Evolutionary conservation across 2,888 invertebrate species (phyloP).

Genomic region (Xanthorhoe spadicearia): DNA sequence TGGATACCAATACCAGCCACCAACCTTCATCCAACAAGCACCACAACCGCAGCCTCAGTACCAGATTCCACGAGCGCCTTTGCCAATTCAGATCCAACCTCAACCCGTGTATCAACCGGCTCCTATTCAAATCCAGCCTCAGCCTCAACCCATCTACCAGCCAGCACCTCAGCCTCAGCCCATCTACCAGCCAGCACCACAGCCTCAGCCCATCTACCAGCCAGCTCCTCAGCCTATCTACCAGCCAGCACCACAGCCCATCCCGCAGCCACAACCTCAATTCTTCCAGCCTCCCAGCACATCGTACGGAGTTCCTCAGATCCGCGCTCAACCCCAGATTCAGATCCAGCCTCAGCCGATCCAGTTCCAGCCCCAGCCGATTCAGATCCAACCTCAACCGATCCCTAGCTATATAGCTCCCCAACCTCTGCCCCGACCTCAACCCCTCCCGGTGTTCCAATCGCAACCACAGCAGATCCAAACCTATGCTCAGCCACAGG

Average conservation of each 20-base stretch:
- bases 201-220: conserved; percentile 42
- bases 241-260: conserved; percentile 34
- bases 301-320: conserved; percentile 40
- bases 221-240: conserved; percentile 32
- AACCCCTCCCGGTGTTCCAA: conserved; percentile 43
- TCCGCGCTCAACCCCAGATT: conserved; percentile 33
- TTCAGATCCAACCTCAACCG: conserved; percentile 33
- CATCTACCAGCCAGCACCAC: conserved; percentile 40
- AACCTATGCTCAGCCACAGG: not conserved
- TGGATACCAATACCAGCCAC: conserved; percentile 59
- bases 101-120: conserved; percentile 39
- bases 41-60: conserved; percentile 39
- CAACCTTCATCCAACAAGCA: conserved; percentile 29
- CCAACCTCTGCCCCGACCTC: conserved; percentile 39
- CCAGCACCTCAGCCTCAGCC: conserved; percentile 45
- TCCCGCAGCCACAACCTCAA: conserved; percentile 17
- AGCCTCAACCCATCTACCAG: conserved; percentile 39
- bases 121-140: conserved; percentile 38
- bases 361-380: conserved; percentile 34
- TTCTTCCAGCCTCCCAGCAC: conserved; percentile 44
- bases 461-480: conserved; percentile 44
- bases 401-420: conserved; percentile 3
- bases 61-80: conserved; percentile 25
- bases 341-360: conserved; percentile 38
- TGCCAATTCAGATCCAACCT: conserved; percentile 33